phyloP scores from a whole-genome alignment of 1,140 invertebrate species.

The Scaptomyza graminum region DNA sequence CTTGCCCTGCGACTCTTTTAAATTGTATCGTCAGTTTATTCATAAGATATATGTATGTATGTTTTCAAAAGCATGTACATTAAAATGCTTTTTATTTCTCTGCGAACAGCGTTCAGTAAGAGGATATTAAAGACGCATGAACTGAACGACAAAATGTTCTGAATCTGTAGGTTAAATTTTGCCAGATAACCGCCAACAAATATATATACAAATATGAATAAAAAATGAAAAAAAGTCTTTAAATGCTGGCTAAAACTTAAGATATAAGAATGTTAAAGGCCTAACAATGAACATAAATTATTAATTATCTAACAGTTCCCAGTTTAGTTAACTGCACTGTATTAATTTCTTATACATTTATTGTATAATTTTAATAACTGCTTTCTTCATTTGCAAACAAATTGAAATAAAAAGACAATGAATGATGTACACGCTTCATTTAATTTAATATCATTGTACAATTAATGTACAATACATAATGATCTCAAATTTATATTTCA shows the following conservation, averaged over 20 bases:
- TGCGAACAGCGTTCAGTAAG: slow-evolving; percentile 9
- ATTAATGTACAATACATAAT: slow-evolving; percentile 36
- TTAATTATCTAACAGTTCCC: background rate
- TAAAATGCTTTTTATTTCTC: slow-evolving; percentile 19
- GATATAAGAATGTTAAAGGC: no score
- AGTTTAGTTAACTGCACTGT: background rate
- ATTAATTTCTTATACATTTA: no score
- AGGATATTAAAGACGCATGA: slow-evolving; percentile 9
- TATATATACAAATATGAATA: background rate
- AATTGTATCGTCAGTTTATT: slow-evolving; percentile 31
- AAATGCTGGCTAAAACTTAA: no score
- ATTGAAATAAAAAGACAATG: slow-evolving; percentile 30
- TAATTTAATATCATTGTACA: slow-evolving; percentile 8
- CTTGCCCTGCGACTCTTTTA: slow-evolving; percentile 21
- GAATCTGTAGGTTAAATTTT: no score
- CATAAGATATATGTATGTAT: background rate
- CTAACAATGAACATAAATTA: no score
- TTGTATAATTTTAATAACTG: no score
- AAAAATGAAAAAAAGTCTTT: background rate
- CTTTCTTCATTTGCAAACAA: slow-evolving; percentile 11
- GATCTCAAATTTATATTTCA: slow-evolving; percentile 62
- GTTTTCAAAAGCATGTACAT: background rate
- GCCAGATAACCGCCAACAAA: no score
- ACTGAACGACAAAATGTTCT: background rate
- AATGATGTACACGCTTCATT: slow-evolving; percentile 16